These are phyloP conservation scores for Ornithorhynchus anatinus DNA, from an alignment of 2,113 vertebrate genomes.

Conservation along the genomic window DNA sequence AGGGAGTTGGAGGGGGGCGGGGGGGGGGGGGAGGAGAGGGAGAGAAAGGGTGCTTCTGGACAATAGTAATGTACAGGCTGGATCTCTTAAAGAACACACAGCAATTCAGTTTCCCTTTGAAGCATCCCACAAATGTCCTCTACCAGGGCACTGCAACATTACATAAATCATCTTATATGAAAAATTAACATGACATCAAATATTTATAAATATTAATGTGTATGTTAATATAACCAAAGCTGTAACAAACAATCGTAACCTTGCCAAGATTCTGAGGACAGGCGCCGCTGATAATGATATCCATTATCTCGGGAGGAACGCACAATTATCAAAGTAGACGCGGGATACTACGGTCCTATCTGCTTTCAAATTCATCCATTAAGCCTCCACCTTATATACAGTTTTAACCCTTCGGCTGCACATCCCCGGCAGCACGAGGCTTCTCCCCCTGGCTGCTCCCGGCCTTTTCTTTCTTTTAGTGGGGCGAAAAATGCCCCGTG, in stretches of 20 bases:
- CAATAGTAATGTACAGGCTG: conserved; percentile 61
- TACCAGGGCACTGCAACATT: conserved; percentile 76
- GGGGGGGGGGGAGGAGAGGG: no score
- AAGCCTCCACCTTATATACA: conserved; percentile 55
- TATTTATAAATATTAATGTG: conserved; percentile 91
- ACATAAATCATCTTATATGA: conserved; percentile 84
- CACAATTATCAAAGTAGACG: conserved; percentile 73
- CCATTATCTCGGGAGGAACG: conserved; percentile 81
- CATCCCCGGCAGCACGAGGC: conserved; percentile 37
- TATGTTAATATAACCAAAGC: conserved; percentile 86
- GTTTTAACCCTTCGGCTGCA: conserved; percentile 60
- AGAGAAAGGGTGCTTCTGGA: conserved; percentile 66
- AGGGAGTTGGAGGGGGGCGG: no score
- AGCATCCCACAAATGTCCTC: conserved; percentile 74
- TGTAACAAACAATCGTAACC: conserved; percentile 83
- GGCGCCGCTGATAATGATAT: conserved; percentile 82
- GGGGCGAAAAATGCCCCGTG: no score
- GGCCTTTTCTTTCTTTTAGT: no score
- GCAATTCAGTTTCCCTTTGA: conserved; percentile 68
- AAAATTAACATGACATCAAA: conserved; percentile 89
- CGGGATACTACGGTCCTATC: conserved; percentile 70
- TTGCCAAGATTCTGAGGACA: conserved; percentile 84
- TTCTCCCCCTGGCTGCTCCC: no score
- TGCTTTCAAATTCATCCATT: conserved; percentile 75
- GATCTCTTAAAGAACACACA: conserved; percentile 72